A percentile compares a stretch with the other conserved stretches of the same genome.
These are phyloP conservation scores for Pseudococcus longispinus DNA, from an alignment of 2,888 invertebrate species.

Conservation along the genomic window DNA sequence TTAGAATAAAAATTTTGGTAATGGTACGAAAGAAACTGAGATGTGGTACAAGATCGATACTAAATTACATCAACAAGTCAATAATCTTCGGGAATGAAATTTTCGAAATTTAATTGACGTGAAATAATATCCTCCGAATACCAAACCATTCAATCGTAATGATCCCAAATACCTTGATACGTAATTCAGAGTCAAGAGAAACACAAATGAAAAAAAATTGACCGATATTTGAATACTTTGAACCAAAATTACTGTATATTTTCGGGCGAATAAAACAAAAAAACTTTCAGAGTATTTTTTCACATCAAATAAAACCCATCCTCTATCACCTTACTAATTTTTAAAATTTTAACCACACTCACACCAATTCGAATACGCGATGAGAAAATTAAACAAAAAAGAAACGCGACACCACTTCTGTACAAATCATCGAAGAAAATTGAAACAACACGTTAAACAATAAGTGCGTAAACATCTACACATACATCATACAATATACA, in stretches of 20 bases:
- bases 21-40: not conserved
- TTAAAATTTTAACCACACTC: not conserved
- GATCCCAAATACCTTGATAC: not conserved
- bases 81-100: not conserved
- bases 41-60: not conserved
- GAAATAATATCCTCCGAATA: not conserved
- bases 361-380: not conserved
- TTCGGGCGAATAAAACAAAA: not conserved
- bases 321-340: not conserved
- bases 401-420: not conserved
- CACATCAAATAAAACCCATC: not conserved
- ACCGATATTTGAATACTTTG: not conserved
- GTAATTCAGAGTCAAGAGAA: not conserved
- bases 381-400: not conserved
- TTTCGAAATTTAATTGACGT: not conserved
- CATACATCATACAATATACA: constrained; percentile 16
- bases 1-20: constrained; percentile 18
- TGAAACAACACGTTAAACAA: constrained; percentile 23
- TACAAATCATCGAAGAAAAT: not conserved
- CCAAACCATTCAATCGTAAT: not conserved
- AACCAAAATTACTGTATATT: not conserved
- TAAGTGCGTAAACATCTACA: constrained; percentile 30
- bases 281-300: not conserved
- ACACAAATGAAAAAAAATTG: not conserved
- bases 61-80: not conserved